A percentile compares a stretch with the other conserved stretches of the same genome.
phyloP scores from a whole-genome alignment of 2,888 invertebrate genomes.

The Drosophila algonquin region DNA sequence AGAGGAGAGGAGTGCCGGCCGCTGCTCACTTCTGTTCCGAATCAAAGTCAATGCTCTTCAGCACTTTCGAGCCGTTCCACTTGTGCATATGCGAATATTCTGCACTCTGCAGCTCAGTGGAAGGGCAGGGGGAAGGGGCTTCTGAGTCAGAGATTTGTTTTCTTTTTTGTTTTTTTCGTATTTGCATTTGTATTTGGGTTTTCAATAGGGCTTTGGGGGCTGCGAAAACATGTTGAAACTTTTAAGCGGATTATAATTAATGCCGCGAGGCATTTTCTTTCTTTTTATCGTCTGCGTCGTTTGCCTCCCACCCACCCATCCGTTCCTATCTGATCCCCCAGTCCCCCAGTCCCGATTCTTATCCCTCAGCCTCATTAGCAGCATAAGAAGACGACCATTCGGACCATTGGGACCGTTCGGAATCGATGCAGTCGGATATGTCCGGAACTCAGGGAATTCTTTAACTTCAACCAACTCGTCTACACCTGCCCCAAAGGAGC shows the following conservation, averaged over 20 bases:
- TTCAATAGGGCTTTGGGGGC: constrained; percentile 53
- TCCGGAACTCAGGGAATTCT: constrained; percentile 70
- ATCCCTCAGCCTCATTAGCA: constrained; percentile 45
- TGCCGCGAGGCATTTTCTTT: constrained; percentile 79
- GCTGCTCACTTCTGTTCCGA: background rate
- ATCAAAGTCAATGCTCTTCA: constrained; percentile 45
- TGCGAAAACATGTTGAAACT: constrained; percentile 78
- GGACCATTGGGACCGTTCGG: constrained; percentile 37
- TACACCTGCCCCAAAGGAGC: constrained; percentile 13
- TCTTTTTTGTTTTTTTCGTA: constrained; percentile 29
- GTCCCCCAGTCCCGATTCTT: constrained; percentile 38
- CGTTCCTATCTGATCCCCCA: no score
- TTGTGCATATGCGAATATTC: constrained; percentile 41
- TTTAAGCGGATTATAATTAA: constrained; percentile 81
- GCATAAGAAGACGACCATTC: constrained; percentile 32
- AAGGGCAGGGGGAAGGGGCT: background rate
- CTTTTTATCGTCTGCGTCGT: constrained; percentile 62
- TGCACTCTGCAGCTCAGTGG: constrained; percentile 36
- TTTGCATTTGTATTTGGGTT: constrained; percentile 26
- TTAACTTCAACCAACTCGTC: constrained; percentile 8
- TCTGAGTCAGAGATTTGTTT: constrained; percentile 45
- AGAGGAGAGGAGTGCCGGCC: background rate
- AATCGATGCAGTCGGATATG: constrained; percentile 47
- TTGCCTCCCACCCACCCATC: constrained; percentile 23
- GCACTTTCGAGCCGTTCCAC: constrained; percentile 34